These are phyloP conservation scores for Saccostrea cuccullata DNA, from an alignment of 1,140 invertebrate species.

Conservation along the genomic window DNA sequence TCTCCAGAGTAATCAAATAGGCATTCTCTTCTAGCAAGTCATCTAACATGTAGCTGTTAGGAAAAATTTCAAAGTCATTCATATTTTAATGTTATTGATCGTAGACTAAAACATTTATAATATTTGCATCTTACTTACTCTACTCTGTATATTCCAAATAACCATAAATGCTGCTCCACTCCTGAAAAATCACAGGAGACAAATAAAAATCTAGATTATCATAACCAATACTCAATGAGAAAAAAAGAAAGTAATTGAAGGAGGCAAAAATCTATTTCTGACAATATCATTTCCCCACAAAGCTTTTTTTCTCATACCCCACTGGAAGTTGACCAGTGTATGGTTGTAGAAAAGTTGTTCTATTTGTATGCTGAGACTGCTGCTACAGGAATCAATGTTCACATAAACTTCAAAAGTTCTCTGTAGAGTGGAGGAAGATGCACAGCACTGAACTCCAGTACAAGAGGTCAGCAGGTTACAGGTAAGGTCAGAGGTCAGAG, in stretches of 20 bases:
- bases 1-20: slow-evolving; percentile 44
- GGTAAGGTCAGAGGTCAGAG: slow-evolving; percentile 40
- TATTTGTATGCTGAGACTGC: slow-evolving; percentile 26
- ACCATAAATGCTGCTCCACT: slow-evolving; percentile 9
- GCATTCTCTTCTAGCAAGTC: slow-evolving; percentile 42
- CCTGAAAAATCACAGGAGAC: background rate
- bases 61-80: background rate
- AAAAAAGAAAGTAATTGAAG: background rate
- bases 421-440: slow-evolving; percentile 14
- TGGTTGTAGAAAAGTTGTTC: slow-evolving; percentile 30
- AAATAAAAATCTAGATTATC: background rate
- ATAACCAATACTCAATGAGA: background rate
- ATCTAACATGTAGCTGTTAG: slow-evolving; percentile 51
- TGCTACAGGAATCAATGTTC: slow-evolving; percentile 28
- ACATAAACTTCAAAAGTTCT: slow-evolving; percentile 50
- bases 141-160: slow-evolving; percentile 40
- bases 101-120: background rate
- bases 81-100: background rate
- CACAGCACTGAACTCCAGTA: slow-evolving; percentile 55
- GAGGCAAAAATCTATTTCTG: background rate
- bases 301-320: slow-evolving; percentile 12
- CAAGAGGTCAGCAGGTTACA: slow-evolving; percentile 51
- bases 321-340: slow-evolving; percentile 39
- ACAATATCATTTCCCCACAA: background rate
- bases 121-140: background rate